These are phyloP conservation scores for Pimephales promelas DNA, from an alignment of 2,113 vertebrate genomes.

Conservation along the genomic window DNA sequence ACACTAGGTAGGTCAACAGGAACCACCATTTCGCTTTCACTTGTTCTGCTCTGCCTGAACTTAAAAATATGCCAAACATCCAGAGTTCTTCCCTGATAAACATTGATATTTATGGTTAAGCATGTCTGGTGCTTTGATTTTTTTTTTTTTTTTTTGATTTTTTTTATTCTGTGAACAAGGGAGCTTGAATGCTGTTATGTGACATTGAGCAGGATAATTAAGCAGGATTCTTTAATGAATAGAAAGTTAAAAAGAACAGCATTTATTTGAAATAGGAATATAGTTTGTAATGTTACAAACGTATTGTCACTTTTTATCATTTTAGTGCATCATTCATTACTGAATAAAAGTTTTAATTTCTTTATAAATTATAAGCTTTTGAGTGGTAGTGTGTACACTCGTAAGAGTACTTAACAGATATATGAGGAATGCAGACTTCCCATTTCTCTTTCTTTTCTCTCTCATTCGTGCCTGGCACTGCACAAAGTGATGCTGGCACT, in stretches of 20 bases:
- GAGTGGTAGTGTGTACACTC: not conserved
- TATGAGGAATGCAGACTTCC: slow-evolving; percentile 42
- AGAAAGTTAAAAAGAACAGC: no score
- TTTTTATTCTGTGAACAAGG: no score
- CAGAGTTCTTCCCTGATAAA: not conserved
- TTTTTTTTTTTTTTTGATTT: no score
- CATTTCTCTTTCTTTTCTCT: slow-evolving; percentile 18
- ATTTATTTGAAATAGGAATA: not conserved
- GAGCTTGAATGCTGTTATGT: no score
- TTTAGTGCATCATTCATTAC: not conserved
- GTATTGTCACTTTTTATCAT: not conserved
- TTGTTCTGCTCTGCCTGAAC: slow-evolving; percentile 51
- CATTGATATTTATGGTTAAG: not conserved
- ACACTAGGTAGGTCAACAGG: slow-evolving; percentile 72
- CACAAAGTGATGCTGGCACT: not conserved
- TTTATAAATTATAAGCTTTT: not conserved
- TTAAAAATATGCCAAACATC: slow-evolving; percentile 43
- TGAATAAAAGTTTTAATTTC: not conserved
- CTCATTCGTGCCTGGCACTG: slow-evolving; percentile 15
- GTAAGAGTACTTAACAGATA: slow-evolving; percentile 37
- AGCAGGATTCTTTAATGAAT: no score
- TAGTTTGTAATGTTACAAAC: not conserved
- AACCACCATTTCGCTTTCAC: slow-evolving; percentile 69
- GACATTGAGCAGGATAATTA: no score
- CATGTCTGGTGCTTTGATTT: slow-evolving; percentile 14